Percentiles rank a stretch among this genome's conserved stretches.
These are phyloP conservation scores for Cantharis rufa DNA, from an alignment of 2,888 invertebrate species.

Conservation along the genomic window DNA sequence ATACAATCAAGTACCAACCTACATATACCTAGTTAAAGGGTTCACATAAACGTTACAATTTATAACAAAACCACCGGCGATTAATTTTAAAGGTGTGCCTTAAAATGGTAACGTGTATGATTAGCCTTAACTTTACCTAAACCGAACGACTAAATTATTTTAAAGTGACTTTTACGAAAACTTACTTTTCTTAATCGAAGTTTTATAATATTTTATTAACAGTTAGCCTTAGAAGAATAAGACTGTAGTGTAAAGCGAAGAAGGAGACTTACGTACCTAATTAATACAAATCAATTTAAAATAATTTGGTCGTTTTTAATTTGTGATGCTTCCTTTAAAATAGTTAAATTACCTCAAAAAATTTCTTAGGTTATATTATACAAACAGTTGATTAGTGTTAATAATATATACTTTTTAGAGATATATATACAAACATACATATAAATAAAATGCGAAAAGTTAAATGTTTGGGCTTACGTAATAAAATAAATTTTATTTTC, in stretches of 20 bases:
- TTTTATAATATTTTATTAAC: neutral
- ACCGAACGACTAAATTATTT: neutral
- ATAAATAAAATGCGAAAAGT: slow-evolving; percentile 9
- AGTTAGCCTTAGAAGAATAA: neutral
- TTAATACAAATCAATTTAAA: neutral
- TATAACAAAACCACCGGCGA: neutral
- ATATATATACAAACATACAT: neutral
- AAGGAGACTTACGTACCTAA: neutral
- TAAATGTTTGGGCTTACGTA: slow-evolving; percentile 40
- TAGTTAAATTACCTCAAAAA: slow-evolving; percentile 5
- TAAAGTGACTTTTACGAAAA: neutral
- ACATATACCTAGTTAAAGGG: neutral
- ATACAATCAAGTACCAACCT: neutral
- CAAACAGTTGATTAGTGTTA: neutral
- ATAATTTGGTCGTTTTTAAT: neutral
- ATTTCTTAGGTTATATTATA: slow-evolving; percentile 8
- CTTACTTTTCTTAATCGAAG: neutral
- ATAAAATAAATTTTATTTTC: slow-evolving; percentile 29
- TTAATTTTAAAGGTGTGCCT: neutral
- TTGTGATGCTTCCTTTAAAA: neutral
- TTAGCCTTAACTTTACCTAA: neutral
- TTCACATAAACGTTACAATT: neutral
- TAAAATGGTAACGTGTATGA: neutral
- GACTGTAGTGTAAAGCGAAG: neutral
- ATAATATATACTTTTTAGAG: neutral